Base-by-base conservation (phyloP, 2,888 invertebrate species). In the Ennomos fuscantarius region DNA sequence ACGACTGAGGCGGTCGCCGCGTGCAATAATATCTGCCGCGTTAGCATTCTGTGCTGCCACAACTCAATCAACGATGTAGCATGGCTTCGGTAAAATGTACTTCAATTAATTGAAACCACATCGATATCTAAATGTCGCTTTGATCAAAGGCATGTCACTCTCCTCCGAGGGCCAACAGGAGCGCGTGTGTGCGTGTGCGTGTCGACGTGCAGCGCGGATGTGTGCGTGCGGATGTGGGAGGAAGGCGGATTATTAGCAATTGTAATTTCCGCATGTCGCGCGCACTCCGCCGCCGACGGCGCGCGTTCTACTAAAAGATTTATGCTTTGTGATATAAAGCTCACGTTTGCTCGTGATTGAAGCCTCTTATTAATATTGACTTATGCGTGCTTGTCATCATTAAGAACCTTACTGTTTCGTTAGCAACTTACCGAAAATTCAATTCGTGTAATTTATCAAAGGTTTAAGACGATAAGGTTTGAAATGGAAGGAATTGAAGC, bases 191-290 rank as follows among this genome's bases (percentile, higher is more conserved):
- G 37, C 10, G 37, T 31, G 34, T 41, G 42, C 24, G 42, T 48
- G 36, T 43, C 13, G 33, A 33, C n/a, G 36, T 34, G 34, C 31
- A 6, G 11, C 32, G 56, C 8, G 48, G 12, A 35, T 37, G 55
- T 54, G 47, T 50, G 55, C n/a, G 53, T 51, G 43, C 24, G 50
- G 15, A 43, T 35, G 35, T 13, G 33, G 35, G 36, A 44, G 45
- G 49, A 55, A 37, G 46, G 41, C 12, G 63, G 55, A 59, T 58
- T 63, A 60, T 60, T 56, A 64, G 61, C 61, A 49, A 57, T 61
- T 61, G 59, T 64, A 64, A 60, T 64, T 52, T 62, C 61, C 64
- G 61, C 52, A 59, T 54, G 59, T 61, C 63, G 56, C 47, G 35
- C 54, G 48, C 59, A 56, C 56, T 41, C 55, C 41, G 47, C 41